phyloP scores from a whole-genome alignment of 2,888 invertebrate genomes.

The Ptilodon capucinus region DNA sequence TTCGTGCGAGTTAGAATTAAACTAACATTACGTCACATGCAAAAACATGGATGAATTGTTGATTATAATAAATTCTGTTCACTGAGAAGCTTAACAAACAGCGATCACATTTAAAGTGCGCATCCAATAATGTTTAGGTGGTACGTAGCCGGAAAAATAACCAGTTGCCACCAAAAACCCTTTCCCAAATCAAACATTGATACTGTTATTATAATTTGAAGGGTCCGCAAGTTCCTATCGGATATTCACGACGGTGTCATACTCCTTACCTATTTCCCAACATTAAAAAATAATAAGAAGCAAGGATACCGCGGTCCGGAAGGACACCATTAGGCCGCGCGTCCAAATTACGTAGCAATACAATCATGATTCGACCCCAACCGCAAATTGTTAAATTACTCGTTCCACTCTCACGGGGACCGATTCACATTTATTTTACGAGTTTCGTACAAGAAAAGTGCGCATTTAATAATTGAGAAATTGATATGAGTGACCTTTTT shows the following conservation, averaged over 20 bases:
- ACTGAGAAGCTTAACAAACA: neutral
- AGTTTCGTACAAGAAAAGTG: constrained; percentile 21
- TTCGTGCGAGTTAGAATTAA: constrained; percentile 18
- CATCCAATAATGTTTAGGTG: no score
- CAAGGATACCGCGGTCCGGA: constrained; percentile 15
- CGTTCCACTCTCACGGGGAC: constrained; percentile 1
- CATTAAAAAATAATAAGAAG: constrained; percentile 10
- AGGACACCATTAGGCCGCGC: constrained; percentile 23
- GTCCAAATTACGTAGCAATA: constrained; percentile 31
- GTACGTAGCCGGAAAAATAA: neutral
- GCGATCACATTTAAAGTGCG: no score
- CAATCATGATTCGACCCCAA: constrained; percentile 14
- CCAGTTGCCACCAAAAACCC: neutral
- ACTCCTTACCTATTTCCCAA: neutral
- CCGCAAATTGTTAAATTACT: neutral
- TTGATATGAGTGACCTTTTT: neutral
- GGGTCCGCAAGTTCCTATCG: neutral
- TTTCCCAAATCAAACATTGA: neutral
- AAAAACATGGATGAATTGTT: constrained; percentile 1
- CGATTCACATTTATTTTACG: constrained; percentile 32
- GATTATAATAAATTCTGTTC: neutral
- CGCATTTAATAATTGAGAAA: constrained; percentile 14
- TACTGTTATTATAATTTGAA: neutral
- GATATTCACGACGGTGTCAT: neutral
- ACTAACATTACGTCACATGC: constrained; percentile 6